Percentiles rank a stretch among this genome's conserved stretches.
Conservation (phyloP, 2,113 vertebrate genomes). For the Nothoprocta perdicaria region DNA sequence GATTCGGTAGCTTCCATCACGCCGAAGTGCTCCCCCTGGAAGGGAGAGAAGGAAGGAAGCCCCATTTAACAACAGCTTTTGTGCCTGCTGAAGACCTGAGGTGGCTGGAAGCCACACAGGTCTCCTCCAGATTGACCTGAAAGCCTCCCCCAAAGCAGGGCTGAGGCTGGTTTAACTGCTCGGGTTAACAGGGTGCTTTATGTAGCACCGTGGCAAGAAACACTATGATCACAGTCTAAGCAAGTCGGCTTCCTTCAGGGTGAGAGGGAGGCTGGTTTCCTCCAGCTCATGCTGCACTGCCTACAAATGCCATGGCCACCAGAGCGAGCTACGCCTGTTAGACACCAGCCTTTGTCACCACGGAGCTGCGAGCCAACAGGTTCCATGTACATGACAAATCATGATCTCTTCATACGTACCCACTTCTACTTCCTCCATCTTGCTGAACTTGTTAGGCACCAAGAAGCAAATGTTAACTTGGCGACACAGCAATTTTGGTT, state of each 20-base stretch:
- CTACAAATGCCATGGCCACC: background rate
- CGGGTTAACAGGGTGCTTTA: background rate
- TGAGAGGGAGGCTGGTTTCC: background rate
- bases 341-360: no score
- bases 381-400: background rate
- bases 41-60: slow-evolving; percentile 5
- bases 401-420: background rate
- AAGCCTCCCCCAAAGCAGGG: background rate
- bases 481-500: background rate
- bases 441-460: background rate
- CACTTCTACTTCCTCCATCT: background rate
- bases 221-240: no score
- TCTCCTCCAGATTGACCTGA: background rate
- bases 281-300: background rate
- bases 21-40: slow-evolving; percentile 94
- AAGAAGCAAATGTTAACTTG: background rate
- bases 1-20: slow-evolving; percentile 96
- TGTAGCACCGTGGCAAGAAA: background rate
- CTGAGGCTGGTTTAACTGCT: background rate
- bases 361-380: background rate
- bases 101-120: background rate
- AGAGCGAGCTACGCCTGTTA: background rate
- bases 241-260: background rate
- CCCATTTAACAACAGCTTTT: background rate
- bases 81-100: background rate